phyloP scores from a whole-genome alignment of 1,140 invertebrate species.

The Cyphomyrmex costatus region DNA sequence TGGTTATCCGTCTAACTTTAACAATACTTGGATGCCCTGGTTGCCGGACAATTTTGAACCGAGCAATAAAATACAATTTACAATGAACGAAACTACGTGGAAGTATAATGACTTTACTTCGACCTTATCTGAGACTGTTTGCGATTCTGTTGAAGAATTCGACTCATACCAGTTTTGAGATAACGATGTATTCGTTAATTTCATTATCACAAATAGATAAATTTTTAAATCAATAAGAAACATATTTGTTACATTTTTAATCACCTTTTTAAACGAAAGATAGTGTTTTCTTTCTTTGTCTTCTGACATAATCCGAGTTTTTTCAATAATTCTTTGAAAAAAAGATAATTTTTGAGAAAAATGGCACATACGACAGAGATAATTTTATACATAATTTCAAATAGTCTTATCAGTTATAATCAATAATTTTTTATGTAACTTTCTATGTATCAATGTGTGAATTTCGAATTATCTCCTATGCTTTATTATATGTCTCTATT shows the following conservation, averaged over 20 bases:
- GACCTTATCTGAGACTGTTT: not conserved
- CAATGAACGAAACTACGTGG: not conserved
- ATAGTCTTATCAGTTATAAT: too few relatives aligned
- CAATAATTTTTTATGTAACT: too few relatives aligned
- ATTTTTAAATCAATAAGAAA: not conserved
- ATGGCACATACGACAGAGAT: not conserved
- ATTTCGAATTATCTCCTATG: too few relatives aligned
- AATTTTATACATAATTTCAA: too few relatives aligned
- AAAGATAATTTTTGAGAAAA: not conserved
- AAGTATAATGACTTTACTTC: not conserved
- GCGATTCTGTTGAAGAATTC: not conserved
- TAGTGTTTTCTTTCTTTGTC: not conserved
- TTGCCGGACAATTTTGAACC: slow-evolving; percentile 2
- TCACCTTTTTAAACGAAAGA: not conserved
- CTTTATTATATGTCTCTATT: not conserved
- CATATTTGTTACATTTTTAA: not conserved
- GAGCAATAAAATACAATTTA: not conserved
- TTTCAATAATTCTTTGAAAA: not conserved
- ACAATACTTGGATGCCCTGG: slow-evolving; percentile 86
- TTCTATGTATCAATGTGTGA: not conserved
- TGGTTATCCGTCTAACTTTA: slow-evolving; percentile 81
- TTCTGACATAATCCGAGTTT: not conserved
- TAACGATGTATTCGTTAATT: not conserved
- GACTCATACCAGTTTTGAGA: not conserved
- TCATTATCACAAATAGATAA: not conserved